phyloP scores from a whole-genome alignment of 2,113 vertebrate species.

The Petrocephalus zakoni region DNA sequence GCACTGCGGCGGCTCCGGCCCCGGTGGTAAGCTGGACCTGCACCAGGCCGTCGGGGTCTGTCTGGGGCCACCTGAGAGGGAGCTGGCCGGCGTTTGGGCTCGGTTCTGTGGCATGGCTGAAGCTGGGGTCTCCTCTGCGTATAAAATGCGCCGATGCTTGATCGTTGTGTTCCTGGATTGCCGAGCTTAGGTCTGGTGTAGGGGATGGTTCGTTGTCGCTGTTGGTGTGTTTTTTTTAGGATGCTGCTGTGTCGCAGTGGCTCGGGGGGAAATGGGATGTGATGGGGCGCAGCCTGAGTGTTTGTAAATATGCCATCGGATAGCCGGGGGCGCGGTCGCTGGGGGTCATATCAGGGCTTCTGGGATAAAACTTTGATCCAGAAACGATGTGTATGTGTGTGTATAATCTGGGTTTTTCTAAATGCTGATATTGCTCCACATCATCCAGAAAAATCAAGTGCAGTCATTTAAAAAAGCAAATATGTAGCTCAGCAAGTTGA shows the following conservation, averaged over 20 bases:
- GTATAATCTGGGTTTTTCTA: not conserved
- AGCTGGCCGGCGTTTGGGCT: not conserved
- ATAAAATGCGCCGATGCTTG: not conserved
- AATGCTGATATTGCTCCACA: not conserved
- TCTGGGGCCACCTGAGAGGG: not conserved
- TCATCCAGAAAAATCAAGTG: not conserved
- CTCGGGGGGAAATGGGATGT: not conserved
- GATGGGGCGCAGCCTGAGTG: not conserved
- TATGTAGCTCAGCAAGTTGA: not conserved
- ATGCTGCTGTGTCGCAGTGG: not conserved
- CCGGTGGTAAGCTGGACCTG: not conserved
- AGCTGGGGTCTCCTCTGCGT: not conserved
- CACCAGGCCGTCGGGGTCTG: not conserved
- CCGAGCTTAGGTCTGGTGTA: not conserved
- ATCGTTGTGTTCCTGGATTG: not conserved
- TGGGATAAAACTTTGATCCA: not conserved
- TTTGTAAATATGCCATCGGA: conserved; percentile 3
- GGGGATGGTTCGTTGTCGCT: not conserved
- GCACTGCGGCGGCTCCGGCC: not conserved
- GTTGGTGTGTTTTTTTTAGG: not conserved
- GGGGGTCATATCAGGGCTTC: not conserved
- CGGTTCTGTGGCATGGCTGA: not conserved
- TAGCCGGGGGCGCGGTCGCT: not conserved
- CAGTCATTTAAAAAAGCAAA: not conserved
- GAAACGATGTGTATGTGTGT: not conserved